phyloP scores from a whole-genome alignment of 2,888 invertebrate genomes.

The Sinhomidia bicolor region DNA sequence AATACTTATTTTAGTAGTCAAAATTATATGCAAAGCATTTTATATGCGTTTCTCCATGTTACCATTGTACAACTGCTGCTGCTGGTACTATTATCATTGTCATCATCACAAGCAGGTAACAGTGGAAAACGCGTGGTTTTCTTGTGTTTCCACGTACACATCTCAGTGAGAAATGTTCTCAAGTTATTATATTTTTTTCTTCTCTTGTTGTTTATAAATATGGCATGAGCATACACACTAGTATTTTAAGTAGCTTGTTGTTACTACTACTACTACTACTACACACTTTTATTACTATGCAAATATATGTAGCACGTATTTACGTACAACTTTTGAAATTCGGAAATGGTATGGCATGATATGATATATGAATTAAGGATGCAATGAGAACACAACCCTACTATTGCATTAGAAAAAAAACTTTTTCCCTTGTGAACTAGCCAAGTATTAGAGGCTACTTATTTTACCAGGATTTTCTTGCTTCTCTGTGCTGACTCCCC shows the following conservation, averaged over 20 bases:
- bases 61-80: background rate
- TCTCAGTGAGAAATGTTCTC: too few species aligned
- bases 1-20: background rate
- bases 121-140: background rate
- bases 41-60: background rate
- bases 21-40: constrained; percentile 3
- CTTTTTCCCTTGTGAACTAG: background rate
- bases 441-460: too few species aligned
- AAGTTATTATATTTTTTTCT: too few species aligned
- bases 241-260: too few species aligned
- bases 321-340: background rate
- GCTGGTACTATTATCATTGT: background rate
- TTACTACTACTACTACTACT: too few species aligned
- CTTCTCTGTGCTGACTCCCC: background rate
- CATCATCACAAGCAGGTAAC: background rate
- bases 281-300: background rate
- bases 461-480: background rate
- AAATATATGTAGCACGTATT: background rate
- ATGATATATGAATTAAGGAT: background rate
- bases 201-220: too few species aligned
- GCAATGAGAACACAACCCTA: background rate
- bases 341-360: background rate
- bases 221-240: too few species aligned
- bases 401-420: too few species aligned
- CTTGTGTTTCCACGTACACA: too few species aligned